phyloP scores from a whole-genome alignment of 2,113 vertebrate species.

The Thalassarche chlororhynchos region DNA sequence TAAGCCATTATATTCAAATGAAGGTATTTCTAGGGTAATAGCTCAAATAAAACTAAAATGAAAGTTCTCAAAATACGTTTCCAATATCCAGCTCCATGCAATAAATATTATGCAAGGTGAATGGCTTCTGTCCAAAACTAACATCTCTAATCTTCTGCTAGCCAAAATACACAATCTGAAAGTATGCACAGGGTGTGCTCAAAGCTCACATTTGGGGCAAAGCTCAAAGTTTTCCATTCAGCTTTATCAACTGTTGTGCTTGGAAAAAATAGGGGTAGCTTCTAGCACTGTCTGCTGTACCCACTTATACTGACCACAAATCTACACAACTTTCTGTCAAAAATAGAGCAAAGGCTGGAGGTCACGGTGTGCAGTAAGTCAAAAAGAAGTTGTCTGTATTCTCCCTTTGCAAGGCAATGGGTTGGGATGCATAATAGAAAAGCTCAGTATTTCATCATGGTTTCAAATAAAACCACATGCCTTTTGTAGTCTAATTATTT shows the following conservation, averaged over 20 bases:
- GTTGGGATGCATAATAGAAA: neutral
- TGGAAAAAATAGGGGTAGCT: neutral
- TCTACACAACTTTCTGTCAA: neutral
- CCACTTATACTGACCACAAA: neutral
- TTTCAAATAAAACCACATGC: neutral
- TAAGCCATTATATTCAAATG: constrained; percentile 40
- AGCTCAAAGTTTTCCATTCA: constrained; percentile 19
- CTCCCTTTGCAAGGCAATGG: neutral
- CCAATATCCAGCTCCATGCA: constrained; percentile 25
- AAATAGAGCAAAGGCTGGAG: neutral
- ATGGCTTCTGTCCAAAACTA: constrained; percentile 58
- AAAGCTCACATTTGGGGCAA: constrained; percentile 9
- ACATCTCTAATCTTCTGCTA: constrained; percentile 29
- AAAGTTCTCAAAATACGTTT: constrained; percentile 48
- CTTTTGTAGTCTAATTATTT: neutral
- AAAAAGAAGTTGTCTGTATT: neutral
- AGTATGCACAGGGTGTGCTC: neutral
- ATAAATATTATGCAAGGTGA: constrained; percentile 61
- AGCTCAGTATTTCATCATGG: neutral
- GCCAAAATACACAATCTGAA: constrained; percentile 58
- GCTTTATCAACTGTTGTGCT: neutral
- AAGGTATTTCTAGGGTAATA: constrained; percentile 24
- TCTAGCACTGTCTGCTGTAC: neutral
- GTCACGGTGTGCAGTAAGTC: neutral
- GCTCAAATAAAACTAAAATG: constrained; percentile 34